These are phyloP conservation scores for Serrognathus titanus DNA, from an alignment of 2,888 invertebrate genomes.

Conservation along the genomic window DNA sequence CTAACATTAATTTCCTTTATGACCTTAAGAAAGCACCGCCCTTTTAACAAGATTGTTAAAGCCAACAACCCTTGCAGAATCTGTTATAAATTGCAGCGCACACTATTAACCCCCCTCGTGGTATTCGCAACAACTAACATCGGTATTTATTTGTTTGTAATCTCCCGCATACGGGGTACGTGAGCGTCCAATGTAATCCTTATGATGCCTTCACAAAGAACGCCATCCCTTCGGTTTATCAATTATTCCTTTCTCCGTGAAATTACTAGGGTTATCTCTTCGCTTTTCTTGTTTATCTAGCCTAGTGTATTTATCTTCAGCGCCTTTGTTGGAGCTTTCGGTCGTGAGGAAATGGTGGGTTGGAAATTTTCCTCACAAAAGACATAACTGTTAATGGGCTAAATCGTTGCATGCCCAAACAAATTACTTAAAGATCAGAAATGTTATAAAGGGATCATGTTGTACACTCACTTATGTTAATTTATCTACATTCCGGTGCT, in stretches of 20 bases:
- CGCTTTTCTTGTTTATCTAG: conserved; percentile 41
- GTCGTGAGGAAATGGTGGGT: conserved; percentile 16
- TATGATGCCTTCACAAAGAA: conserved; percentile 1
- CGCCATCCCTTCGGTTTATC: conserved; percentile 29
- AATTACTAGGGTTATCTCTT: conserved; percentile 40
- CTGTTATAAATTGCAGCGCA: conserved; percentile 28
- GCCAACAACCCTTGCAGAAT: conserved; percentile 25
- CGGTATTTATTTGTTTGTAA: conserved; percentile 31
- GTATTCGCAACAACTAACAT: conserved; percentile 24
- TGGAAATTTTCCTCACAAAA: conserved; percentile 18
- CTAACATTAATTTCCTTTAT: conserved; percentile 1
- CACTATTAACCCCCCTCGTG: conserved; percentile 26
- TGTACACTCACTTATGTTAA: too few species aligned
- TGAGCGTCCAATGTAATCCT: conserved; percentile 4
- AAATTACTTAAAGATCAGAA: background rate
- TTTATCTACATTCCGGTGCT: too few species aligned
- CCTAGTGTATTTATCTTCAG: conserved; percentile 40
- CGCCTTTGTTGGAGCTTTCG: conserved; percentile 31
- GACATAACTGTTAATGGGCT: conserved; percentile 15
- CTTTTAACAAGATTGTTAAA: conserved; percentile 25
- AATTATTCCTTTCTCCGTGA: conserved; percentile 40
- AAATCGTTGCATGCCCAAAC: conserved; percentile 1
- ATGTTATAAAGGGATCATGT: background rate
- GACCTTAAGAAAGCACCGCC: conserved; percentile 12
- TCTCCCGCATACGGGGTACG: conserved; percentile 20